Conservation (phyloP, 2,113 vertebrate species). For the Malaclemys terrapin region DNA sequence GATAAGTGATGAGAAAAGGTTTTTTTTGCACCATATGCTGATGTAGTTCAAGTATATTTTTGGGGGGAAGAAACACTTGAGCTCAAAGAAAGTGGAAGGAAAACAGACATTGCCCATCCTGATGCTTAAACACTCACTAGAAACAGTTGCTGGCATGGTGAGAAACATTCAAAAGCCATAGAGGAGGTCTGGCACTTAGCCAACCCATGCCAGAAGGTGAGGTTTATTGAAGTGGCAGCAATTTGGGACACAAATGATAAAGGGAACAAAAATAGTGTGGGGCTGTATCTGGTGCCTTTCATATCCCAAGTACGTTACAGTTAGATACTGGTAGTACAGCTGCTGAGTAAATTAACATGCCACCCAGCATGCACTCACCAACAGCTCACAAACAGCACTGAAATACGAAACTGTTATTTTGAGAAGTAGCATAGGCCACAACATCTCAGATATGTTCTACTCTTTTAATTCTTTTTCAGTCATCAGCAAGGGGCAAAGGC, state of each 20-base stretch:
- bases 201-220: neutral
- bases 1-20: neutral
- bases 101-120: neutral
- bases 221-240: neutral
- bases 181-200: neutral
- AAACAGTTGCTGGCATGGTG: neutral
- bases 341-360: neutral
- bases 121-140: accelerated
- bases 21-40: neutral
- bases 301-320: neutral
- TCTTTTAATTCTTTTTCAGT: accelerated
- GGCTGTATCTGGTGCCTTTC: neutral
- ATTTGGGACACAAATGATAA: neutral
- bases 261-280: neutral
- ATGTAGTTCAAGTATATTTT: neutral
- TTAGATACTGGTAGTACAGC: neutral
- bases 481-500: neutral
- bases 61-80: neutral
- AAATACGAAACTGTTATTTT: neutral
- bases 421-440: neutral
- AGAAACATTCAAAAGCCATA: neutral
- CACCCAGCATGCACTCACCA: neutral
- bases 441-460: accelerated
- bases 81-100: neutral
- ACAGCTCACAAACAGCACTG: neutral